These are phyloP conservation scores for Campopleginae sp. DNA, from an alignment of 2,888 invertebrate genomes.

Conservation along the genomic window DNA sequence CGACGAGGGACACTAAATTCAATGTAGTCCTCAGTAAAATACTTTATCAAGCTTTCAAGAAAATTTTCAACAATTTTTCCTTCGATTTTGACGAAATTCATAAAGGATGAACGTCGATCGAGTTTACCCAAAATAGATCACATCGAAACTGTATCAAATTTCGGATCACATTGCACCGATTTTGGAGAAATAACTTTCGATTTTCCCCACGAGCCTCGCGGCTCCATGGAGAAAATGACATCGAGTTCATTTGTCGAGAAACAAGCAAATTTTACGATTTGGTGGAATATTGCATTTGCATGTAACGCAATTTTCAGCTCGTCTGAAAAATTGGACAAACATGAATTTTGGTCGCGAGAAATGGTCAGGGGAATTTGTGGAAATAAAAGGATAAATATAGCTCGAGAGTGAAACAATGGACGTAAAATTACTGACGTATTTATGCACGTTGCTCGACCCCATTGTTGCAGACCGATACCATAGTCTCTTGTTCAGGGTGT, in stretches of 20 bases:
- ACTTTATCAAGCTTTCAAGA: background rate
- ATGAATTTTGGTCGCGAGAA: background rate
- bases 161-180: background rate
- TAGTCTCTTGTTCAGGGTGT: slow-evolving; percentile 78
- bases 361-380: background rate
- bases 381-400: background rate
- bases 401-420: background rate
- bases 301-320: background rate
- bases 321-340: background rate
- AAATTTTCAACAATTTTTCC: background rate
- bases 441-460: slow-evolving; percentile 72
- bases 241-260: background rate
- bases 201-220: background rate
- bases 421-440: slow-evolving; percentile 10
- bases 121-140: background rate
- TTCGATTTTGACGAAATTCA: background rate
- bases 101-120: background rate
- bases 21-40: background rate
- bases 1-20: background rate
- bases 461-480: slow-evolving; percentile 75
- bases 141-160: background rate
- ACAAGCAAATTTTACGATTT: background rate
- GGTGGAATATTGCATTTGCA: background rate
- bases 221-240: background rate
- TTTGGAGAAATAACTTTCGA: background rate